phyloP scores from a whole-genome alignment of 2,113 vertebrate genomes.

The Lampris megalopsis region DNA sequence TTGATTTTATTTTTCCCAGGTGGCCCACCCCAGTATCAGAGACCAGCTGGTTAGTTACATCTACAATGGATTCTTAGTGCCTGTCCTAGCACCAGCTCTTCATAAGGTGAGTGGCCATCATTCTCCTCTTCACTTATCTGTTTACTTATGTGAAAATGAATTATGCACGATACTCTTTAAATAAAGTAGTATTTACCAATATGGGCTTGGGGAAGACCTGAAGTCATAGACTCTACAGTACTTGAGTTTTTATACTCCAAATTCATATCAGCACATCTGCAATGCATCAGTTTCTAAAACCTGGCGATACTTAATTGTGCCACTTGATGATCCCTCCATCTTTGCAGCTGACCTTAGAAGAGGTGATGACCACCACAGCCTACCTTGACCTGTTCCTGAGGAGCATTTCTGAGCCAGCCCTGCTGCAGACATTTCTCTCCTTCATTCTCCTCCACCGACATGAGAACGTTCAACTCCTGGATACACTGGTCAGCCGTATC shows the following conservation, averaged over 20 bases:
- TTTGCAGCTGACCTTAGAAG: conserved; percentile 91
- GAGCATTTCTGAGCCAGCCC: conserved; percentile 89
- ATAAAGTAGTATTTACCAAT: too few relatives aligned
- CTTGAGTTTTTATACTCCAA: too few relatives aligned
- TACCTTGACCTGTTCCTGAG: conserved; percentile 96
- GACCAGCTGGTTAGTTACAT: conserved; percentile 95
- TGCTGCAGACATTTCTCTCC: conserved; percentile 94
- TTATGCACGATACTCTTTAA: neutral
- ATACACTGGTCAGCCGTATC: conserved; percentile 95
- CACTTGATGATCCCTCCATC: neutral
- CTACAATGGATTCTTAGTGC: conserved; percentile 97
- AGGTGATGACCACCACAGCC: conserved; percentile 97
- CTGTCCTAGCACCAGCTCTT: conserved; percentile 94
- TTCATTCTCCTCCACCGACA: conserved; percentile 94
- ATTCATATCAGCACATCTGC: neutral
- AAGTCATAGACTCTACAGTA: too few relatives aligned
- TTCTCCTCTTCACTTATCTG: neutral
- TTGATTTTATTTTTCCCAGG: conserved; percentile 74
- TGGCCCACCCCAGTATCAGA: conserved; percentile 92
- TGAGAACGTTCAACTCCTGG: conserved; percentile 92
- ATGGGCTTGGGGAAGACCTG: too few relatives aligned
- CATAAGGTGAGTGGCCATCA: conserved; percentile 89
- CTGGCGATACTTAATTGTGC: neutral
- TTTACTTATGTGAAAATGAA: neutral
- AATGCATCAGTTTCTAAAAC: neutral